Percentiles rank a stretch among this genome's conserved stretches.
Conservation (phyloP, 2,113 vertebrate species). For the Podarcis raffonei region DNA sequence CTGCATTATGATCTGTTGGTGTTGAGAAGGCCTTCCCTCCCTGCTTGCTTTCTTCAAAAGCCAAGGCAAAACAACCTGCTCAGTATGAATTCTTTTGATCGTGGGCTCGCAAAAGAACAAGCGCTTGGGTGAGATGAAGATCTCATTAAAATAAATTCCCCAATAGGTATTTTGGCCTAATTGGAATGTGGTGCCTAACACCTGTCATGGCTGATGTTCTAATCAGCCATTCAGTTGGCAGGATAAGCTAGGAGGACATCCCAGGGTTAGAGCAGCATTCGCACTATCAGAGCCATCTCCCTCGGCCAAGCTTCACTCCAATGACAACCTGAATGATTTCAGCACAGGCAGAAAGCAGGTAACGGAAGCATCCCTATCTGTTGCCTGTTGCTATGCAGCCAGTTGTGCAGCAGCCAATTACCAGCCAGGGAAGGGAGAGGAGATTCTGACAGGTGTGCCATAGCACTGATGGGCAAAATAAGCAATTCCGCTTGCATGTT, state of each 20-base stretch:
- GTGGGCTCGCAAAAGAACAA: background rate
- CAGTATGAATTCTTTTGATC: background rate
- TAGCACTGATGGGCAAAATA: background rate
- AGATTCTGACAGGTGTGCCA: background rate
- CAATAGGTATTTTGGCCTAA: background rate
- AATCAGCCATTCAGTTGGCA: background rate
- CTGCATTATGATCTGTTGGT: constrained; percentile 1
- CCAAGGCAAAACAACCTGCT: background rate
- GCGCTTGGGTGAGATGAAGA: background rate
- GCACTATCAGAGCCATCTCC: background rate
- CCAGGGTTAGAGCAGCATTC: background rate
- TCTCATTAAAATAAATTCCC: background rate
- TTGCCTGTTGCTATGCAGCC: constrained; percentile 17
- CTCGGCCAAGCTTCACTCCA: constrained; percentile 11
- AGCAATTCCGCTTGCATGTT: background rate
- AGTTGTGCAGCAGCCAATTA: constrained; percentile 4
- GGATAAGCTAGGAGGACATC: background rate
- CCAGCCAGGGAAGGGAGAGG: background rate
- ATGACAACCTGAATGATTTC: background rate
- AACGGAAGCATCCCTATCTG: background rate
- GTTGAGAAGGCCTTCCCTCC: background rate
- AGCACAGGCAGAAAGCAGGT: background rate
- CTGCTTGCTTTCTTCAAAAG: background rate
- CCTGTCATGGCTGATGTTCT: background rate
- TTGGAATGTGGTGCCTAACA: background rate